Evolutionary conservation across 2,888 invertebrate genomes (phyloP).

Genomic region (Sinhomidia bicolor): DNA sequence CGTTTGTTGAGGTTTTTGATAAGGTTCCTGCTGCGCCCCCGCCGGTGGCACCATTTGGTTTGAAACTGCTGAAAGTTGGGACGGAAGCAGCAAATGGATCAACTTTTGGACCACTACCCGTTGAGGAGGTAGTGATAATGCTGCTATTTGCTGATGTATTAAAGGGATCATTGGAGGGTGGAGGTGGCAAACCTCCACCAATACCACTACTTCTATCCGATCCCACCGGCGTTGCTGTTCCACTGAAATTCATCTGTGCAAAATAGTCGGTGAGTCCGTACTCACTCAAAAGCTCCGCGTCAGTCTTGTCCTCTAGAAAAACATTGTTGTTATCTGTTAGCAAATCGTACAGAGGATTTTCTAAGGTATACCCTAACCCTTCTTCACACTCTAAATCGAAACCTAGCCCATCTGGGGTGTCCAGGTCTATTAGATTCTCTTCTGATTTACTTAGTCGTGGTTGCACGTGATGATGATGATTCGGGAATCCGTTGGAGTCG

Average conservation of each 20-base stretch:
- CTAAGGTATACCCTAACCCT: slow-evolving; percentile 75
- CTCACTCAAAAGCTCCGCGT: slow-evolving; percentile 78
- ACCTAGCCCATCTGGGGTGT: slow-evolving; percentile 77
- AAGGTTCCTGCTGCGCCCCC: background rate
- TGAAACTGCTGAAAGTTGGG: background rate
- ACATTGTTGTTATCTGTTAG: slow-evolving; percentile 78
- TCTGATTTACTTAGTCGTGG: slow-evolving; percentile 79
- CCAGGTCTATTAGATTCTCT: slow-evolving; percentile 80
- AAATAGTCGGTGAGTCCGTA: slow-evolving; percentile 80
- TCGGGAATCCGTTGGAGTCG: background rate
- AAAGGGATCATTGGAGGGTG: slow-evolving; percentile 11
- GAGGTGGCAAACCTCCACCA: background rate
- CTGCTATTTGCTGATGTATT: slow-evolving; percentile 38
- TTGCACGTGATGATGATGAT: slow-evolving; percentile 41
- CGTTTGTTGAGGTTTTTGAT: background rate
- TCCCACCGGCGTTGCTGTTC: background rate
- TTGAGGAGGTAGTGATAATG: background rate
- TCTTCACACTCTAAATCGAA: slow-evolving; percentile 21
- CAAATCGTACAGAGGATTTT: slow-evolving; percentile 80
- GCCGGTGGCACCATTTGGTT: no score
- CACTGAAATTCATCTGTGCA: slow-evolving; percentile 74
- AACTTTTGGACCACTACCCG: background rate
- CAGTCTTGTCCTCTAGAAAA: slow-evolving; percentile 79
- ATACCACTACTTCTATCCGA: background rate
- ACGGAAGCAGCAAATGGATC: slow-evolving; percentile 29